Base-by-base conservation (phyloP, 2,113 vertebrate genomes). In the Alethe castanea region DNA sequence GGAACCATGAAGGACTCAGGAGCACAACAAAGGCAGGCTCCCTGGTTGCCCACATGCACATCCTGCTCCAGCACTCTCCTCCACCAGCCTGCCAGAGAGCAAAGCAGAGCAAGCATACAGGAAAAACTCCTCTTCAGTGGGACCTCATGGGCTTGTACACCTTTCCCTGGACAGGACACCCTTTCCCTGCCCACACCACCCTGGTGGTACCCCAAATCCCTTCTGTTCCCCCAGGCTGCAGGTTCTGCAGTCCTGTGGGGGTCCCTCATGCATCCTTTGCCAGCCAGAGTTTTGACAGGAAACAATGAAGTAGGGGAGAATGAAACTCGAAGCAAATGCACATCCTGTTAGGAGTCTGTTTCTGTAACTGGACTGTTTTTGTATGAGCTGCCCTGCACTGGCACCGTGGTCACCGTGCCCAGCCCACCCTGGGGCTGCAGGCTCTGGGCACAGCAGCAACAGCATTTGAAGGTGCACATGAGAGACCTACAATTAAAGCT, bases 381-480 rank as follows among this genome's bases (percentile, higher is more conserved):
- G 26, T 12, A 3, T 14, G n/a, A 42, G 42, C 73, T 87, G 17
- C 40, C 47, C 42, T 50, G 35, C 79, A 17, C 33, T 0, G 0
- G 50, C 45, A 59, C n/a, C 0, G 0, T 14, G 26, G 28, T 61
- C 3, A 0, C 65, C 0, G 0, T 61, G 69, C 36, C 64, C 73
- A 74, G 69, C 60, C 36, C 90, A 70, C 26, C 33, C 65, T 7
- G 5, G 8, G 53, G 54, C 44, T 76, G 52, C 59, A 36, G 47
- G 53, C 70, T 76, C 54, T n/a, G 50, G 50, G 50, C 50, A 52
- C 50, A 61, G 57, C 84, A 50, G 40, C 28, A 57, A 7, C 1
- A 2, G 28, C 2, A 0, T 35, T 20, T n/a, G 53, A 65, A 82
- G 64, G 50, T 15, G 53, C 62, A 33, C 0, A 0, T 0, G 1